Conservation (phyloP, 2,113 vertebrate genomes). For the Polyodon spathula region DNA sequence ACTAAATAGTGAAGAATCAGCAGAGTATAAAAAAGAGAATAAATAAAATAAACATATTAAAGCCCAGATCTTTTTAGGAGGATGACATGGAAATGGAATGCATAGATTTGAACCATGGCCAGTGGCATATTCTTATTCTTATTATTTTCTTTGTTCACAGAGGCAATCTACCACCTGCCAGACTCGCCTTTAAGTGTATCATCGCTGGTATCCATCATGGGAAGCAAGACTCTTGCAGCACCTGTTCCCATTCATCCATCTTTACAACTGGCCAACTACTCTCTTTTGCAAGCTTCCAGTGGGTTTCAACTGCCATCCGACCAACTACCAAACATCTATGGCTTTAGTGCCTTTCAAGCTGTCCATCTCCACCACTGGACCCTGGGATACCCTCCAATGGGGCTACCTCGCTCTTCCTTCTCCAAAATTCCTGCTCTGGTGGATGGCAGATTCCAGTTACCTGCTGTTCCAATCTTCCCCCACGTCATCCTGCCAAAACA, state of each 20-base stretch:
- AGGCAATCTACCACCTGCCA: slow-evolving; percentile 1
- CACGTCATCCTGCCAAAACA: slow-evolving; percentile 82
- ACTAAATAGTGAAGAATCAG: too few relatives aligned
- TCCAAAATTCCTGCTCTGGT: slow-evolving; percentile 76
- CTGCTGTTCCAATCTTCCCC: slow-evolving; percentile 80
- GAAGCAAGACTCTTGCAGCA: slow-evolving; percentile 90
- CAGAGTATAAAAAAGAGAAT: too few relatives aligned
- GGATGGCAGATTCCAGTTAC: slow-evolving; percentile 74
- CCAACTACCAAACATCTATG: slow-evolving; percentile 82
- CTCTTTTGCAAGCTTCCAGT: slow-evolving; percentile 84
- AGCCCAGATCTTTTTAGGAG: too few relatives aligned
- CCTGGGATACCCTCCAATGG: slow-evolving; percentile 81
- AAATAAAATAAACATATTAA: too few relatives aligned
- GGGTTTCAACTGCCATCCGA: slow-evolving; percentile 85
- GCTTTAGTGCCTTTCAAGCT: slow-evolving; percentile 87
- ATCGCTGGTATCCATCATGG: slow-evolving; percentile 54
- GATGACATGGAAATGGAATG: too few relatives aligned
- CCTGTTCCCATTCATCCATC: slow-evolving; percentile 92
- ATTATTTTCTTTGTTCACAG: slow-evolving; percentile 13
- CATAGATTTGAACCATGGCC: too few relatives aligned
- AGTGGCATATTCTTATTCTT: background rate
- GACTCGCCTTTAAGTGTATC: background rate
- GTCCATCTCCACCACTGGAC: slow-evolving; percentile 97
- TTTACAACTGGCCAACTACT: slow-evolving; percentile 90
- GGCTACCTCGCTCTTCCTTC: slow-evolving; percentile 79